Evolutionary conservation across 2,888 invertebrate genomes (phyloP), one percentile per base, ranked within the genome.

Genomic region (Mythimna lalbum): DNA sequence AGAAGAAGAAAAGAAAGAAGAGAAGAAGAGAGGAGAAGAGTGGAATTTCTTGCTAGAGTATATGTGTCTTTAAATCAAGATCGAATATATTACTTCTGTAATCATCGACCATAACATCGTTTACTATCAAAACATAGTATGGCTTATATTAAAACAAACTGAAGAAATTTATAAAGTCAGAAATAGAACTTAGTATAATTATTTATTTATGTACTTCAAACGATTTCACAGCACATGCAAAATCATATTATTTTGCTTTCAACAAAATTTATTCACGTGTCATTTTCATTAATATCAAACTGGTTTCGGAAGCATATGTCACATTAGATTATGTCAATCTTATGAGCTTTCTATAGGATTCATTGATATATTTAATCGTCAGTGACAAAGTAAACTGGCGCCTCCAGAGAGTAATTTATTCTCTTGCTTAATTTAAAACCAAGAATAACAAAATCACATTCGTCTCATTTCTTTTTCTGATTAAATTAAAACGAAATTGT

Each of bases 241-340:
- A 52, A 53, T 62, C 55, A 81, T 33, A 27, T 49, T 61, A 19
- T 53, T 64, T 69, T 23, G 23, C 63, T 50, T 21, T 66, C 43
- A 76, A 36, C 27, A 49, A 31, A 49, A 57, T 81, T 56, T 47
- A 62, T 57, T 31, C 21, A 55, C 43, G 12, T 36, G 81, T 67
- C 82, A 62, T 33, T 67, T 67, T 47, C 47, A 78, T 52, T 81
- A 57, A 62, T 33, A 59, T 49, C 67, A 64, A 57, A 43, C 17
- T 31, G 23, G 6, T 23, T 31, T 66, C 12, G 0, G n/a, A 33
- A n/a, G 36, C 49, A 52, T 7, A 36, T 23, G 53, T 66, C 68
- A 17, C n/a, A 23, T 75, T 43, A 62, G 2, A 64, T 79, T 62
- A 23, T 57, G 17, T 27, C 43, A n/a, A 21, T 43, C 49, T 64